phyloP scores from a whole-genome alignment of 2,113 vertebrate species.

The Cryptotis parvus region DNA sequence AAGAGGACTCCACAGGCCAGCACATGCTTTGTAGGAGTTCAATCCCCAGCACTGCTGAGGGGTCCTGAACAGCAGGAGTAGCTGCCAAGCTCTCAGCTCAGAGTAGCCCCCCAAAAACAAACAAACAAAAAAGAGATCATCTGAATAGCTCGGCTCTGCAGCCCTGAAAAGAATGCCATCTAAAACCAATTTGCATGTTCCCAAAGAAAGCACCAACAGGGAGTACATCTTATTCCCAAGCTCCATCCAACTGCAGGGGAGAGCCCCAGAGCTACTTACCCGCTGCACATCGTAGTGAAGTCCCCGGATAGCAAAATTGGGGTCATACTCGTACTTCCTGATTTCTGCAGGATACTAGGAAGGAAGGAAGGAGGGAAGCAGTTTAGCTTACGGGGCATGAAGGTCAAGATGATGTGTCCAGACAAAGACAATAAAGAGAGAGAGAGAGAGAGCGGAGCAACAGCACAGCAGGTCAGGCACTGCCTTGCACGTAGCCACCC shows the following conservation, averaged over 20 bases:
- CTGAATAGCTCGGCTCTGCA: neutral
- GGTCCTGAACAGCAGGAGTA: too few relatives aligned
- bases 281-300: constrained; percentile 99
- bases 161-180: neutral
- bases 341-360: constrained; percentile 94
- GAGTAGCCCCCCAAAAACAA: too few relatives aligned
- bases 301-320: constrained; percentile 95
- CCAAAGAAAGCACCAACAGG: neutral
- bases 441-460: too few relatives aligned
- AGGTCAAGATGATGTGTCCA: neutral
- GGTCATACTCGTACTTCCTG: constrained; percentile 95
- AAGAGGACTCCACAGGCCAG: neutral
- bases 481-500: too few relatives aligned
- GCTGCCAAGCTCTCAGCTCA: too few relatives aligned
- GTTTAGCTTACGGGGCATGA: neutral
- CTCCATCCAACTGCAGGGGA: neutral
- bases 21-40: too few relatives aligned
- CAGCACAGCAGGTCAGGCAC: too few relatives aligned
- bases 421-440: too few relatives aligned
- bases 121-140: neutral
- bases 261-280: constrained; percentile 84
- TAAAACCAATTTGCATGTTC: neutral
- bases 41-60: too few relatives aligned
- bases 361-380: constrained; percentile 25
- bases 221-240: neutral